A percentile compares a stretch with the other conserved stretches of the same genome.
These are phyloP conservation scores for Dendrocincla fuliginosa DNA, from an alignment of 2,797 vertebrate species.

Conservation along the genomic window DNA sequence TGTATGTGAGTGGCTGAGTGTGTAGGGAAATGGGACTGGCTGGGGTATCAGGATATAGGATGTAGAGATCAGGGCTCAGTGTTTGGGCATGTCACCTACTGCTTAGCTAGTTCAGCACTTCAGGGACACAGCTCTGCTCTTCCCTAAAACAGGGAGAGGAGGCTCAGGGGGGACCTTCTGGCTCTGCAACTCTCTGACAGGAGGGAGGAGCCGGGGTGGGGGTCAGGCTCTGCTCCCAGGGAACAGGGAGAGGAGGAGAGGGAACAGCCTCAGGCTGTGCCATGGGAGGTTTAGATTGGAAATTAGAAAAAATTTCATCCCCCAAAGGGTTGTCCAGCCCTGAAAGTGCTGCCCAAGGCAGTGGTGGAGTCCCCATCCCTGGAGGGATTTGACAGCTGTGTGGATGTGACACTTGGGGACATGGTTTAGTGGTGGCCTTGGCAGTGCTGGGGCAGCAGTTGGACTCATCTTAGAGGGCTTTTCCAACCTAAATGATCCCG, in stretches of 20 bases:
- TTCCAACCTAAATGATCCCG: not conserved
- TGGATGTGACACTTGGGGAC: not conserved
- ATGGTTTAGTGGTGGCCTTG: not conserved
- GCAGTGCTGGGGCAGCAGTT: not conserved
- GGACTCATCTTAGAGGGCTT: not conserved
- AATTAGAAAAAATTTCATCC: not conserved
- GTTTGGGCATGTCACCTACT: not conserved
- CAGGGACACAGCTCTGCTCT: not conserved
- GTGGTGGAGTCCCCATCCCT: not conserved
- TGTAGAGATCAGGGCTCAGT: not conserved
- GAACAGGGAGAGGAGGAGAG: not conserved
- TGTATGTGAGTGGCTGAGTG: not conserved
- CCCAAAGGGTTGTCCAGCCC: not conserved
- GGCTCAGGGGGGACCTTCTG: not conserved
- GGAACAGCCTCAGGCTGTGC: not conserved
- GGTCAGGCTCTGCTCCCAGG: not conserved
- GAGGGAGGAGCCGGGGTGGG: not conserved
- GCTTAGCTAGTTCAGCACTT: not conserved
- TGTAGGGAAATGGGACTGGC: not conserved
- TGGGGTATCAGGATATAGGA: not conserved
- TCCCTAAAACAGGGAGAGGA: not conserved
- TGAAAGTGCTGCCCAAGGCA: not conserved
- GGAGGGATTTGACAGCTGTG: not conserved
- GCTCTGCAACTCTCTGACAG: not conserved
- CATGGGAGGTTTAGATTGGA: not conserved